phyloP scores from a whole-genome alignment of 2,888 invertebrate species.

The Lepidonotus clava region DNA sequence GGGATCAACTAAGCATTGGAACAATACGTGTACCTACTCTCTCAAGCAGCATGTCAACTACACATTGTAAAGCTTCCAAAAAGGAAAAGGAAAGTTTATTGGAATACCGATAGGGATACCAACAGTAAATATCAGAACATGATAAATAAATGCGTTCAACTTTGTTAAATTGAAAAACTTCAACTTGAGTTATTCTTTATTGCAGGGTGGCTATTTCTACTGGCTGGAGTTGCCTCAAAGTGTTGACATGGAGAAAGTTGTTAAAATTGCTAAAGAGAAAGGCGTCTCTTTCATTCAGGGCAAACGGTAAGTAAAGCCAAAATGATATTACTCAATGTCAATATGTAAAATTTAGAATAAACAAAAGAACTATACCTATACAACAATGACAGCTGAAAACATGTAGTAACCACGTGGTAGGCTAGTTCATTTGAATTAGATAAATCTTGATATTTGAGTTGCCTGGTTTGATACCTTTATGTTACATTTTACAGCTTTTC shows the following conservation, averaged over 20 bases:
- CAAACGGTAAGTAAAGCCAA: neutral
- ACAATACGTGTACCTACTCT: neutral
- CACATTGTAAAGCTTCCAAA: neutral
- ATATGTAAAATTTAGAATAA: neutral
- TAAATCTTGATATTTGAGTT: neutral
- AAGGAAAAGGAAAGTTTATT: neutral
- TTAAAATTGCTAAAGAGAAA: constrained; percentile 45
- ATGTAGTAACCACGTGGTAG: neutral
- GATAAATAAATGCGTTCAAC: neutral
- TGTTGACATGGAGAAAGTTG: constrained; percentile 64
- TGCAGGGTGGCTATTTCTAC: constrained; percentile 84
- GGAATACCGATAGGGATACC: neutral
- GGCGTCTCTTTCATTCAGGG: neutral
- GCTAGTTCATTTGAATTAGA: neutral
- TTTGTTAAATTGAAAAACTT: neutral
- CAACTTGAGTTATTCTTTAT: constrained; percentile 75
- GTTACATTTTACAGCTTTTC: constrained; percentile 68
- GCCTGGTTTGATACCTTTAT: neutral
- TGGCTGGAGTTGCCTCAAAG: constrained; percentile 83
- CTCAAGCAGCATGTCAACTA: neutral
- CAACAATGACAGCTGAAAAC: neutral
- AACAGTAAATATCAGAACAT: neutral
- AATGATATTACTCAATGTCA: neutral
- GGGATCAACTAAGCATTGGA: too few relatives aligned
- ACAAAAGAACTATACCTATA: neutral